A percentile compares a stretch with the other conserved stretches of the same genome.
These are phyloP conservation scores for Macrocentrus cingulum DNA, from an alignment of 1,140 invertebrate species.

Conservation along the genomic window DNA sequence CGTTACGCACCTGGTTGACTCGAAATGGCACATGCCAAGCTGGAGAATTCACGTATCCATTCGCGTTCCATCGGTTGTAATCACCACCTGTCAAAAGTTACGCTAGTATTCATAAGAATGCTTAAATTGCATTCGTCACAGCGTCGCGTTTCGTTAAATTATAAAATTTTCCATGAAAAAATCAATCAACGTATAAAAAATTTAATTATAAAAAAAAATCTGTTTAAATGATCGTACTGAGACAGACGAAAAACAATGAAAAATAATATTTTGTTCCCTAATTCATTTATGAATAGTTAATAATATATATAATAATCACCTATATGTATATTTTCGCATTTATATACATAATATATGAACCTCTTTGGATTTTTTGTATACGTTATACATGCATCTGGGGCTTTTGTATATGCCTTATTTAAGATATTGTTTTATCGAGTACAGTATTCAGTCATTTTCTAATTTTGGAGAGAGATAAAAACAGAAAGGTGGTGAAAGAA, in stretches of 20 bases:
- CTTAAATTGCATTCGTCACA: no score
- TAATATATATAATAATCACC: conserved; percentile 11
- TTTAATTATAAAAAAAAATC: conserved; percentile 11
- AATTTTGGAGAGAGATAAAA: conserved; percentile 25
- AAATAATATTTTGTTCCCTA: conserved; percentile 32
- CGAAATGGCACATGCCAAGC: conserved; percentile 58
- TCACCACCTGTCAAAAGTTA: conserved; percentile 58
- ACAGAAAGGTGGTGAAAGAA: not conserved
- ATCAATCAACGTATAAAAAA: no score
- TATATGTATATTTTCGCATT: conserved; percentile 15
- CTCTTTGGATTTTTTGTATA: conserved; percentile 16
- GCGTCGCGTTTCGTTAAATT: no score
- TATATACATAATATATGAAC: conserved; percentile 25
- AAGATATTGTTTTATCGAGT: conserved; percentile 29
- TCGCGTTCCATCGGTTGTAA: conserved; percentile 55
- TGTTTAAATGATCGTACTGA: not conserved
- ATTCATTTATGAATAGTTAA: conserved; percentile 27
- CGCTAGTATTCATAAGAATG: conserved; percentile 31
- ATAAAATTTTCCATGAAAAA: no score
- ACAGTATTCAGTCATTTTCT: conserved; percentile 33
- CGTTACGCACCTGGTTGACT: conserved; percentile 58
- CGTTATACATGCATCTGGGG: conserved; percentile 11
- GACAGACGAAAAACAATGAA: not conserved
- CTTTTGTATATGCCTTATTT: conserved; percentile 10
- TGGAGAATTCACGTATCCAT: conserved; percentile 58